Evolutionary conservation across 1,140 invertebrate genomes (phyloP).

Genomic region (Euura lappo): DNA sequence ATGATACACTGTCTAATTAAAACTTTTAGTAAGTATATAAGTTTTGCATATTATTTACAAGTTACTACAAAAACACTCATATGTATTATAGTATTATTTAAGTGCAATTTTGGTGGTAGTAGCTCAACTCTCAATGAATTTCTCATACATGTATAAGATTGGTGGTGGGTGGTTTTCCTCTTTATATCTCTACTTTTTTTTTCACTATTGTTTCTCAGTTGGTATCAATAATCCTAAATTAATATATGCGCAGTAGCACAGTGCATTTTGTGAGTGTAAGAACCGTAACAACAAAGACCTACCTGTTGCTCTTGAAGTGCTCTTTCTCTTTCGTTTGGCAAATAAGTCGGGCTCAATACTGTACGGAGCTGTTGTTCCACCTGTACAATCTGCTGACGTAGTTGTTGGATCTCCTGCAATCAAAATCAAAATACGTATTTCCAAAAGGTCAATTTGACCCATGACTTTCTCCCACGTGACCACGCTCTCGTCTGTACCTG

Average conservation of each 20-base stretch:
- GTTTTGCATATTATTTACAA: conserved; percentile 5
- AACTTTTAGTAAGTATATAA: background rate
- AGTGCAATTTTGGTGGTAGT: conserved; percentile 5
- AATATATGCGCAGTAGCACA: conserved; percentile 47
- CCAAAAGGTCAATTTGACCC: too few species aligned
- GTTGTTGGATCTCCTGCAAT: conserved; percentile 79
- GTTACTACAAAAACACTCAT: background rate
- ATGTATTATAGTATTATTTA: background rate
- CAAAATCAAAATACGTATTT: conserved; percentile 25
- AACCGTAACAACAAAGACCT: conserved; percentile 61
- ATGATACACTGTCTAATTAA: background rate
- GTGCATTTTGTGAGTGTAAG: conserved; percentile 29
- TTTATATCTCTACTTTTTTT: too few species aligned
- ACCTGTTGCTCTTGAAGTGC: conserved; percentile 90
- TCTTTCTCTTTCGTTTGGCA: conserved; percentile 82
- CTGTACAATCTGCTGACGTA: conserved; percentile 82
- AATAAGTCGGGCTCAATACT: conserved; percentile 80
- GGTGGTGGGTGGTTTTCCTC: too few species aligned
- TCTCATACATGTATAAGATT: background rate
- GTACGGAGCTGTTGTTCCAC: conserved; percentile 85
- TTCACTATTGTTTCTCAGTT: conserved; percentile 34
- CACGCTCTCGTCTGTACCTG: conserved; percentile 58
- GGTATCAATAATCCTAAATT: conserved; percentile 49
- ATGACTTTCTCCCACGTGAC: too few species aligned
- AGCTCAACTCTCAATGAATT: background rate